Evolutionary conservation across 2,113 vertebrate species (phyloP), one percentile per base, ranked within the genome.

Genomic region (Alaudala cheleensis): DNA sequence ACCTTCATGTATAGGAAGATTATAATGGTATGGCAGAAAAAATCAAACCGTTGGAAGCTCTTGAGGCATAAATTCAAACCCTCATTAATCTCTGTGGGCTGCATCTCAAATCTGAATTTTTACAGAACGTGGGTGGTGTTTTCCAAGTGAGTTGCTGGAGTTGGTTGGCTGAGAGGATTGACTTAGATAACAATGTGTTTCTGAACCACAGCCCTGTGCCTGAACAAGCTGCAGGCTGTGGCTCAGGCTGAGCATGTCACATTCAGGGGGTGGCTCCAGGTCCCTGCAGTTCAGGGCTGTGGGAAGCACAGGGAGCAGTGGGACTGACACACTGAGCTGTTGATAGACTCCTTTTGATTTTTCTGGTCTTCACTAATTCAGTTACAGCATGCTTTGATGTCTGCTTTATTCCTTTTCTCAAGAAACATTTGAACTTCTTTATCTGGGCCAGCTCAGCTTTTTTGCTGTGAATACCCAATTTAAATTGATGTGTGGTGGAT

Each of bases 61-160:
- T 62, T 25, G 71, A 90, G 67, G 93, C 67, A 77, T 80, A 74
- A 66, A 95, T 80, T 90, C 81, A 92, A 95, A 44, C 66, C 60
- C 71, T 96, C 80, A 71, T 93, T 94, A 93, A 74, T 95, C 67
- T 88, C 92, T 62, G 95, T 94, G 88, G 87, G 94, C 79, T 94
- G 94, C 67, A 70, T 61, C 70, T 89, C 70, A 44, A 44, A 92
- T 45, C 40, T 72, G 84, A 91, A 66, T 80, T 93, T 83, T 82
- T 85, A 66, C 28, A 34, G 85, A 47, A 80, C 2, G 78, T 94
- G 87, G 90, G 93, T 44, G 92, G 84, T 79, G 31, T 95, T 92
- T 95, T 81, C 71, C 49, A n/a, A 95, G 91, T 0, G 8, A 77
- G 53, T n/a, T 84, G 88, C 83, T 86, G 81, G 70, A 76, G 22